A percentile compares a stretch with the other conserved stretches of the same genome.
phyloP scores from a whole-genome alignment of 1,140 invertebrate species.

The Scaptomyza graminum region DNA sequence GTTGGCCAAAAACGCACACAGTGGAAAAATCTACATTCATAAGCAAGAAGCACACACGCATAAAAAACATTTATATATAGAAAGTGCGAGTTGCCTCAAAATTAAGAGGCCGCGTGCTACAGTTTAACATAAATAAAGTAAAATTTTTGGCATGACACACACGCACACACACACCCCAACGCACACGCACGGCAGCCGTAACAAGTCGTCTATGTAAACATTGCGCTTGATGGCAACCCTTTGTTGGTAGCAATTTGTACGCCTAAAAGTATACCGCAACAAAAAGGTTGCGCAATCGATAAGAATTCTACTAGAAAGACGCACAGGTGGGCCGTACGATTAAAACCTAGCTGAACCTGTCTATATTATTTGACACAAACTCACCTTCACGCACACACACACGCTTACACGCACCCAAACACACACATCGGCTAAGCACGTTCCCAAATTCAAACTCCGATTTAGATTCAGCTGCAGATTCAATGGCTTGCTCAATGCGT shows the following conservation, averaged over 20 bases:
- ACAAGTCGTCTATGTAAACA: conserved; percentile 66
- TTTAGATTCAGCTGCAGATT: conserved; percentile 57
- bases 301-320: conserved; percentile 39
- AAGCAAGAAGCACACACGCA: conserved; percentile 47
- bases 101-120: conserved; percentile 27
- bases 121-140: conserved; percentile 49
- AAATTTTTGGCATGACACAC: conserved; percentile 34
- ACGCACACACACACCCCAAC: conserved; percentile 6
- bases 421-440: conserved; percentile 36
- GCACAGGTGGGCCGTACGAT: conserved; percentile 22
- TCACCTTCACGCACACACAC: conserved; percentile 17
- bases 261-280: conserved; percentile 50
- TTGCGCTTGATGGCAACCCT: conserved; percentile 38
- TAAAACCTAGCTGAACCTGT: conserved; percentile 44
- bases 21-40: conserved; percentile 78
- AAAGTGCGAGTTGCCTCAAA: conserved; percentile 5
- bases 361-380: conserved; percentile 65
- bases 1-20: conserved; percentile 45
- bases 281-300: conserved; percentile 60
- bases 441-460: conserved; percentile 28
- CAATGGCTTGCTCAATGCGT: conserved; percentile 66
- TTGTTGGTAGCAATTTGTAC: conserved; percentile 55
- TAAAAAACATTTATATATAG: conserved; percentile 30
- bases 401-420: conserved; percentile 7
- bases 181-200: conserved; percentile 17